Base-by-base conservation (phyloP, 2,797 vertebrate genomes). In the Pyrocephalus nanus region DNA sequence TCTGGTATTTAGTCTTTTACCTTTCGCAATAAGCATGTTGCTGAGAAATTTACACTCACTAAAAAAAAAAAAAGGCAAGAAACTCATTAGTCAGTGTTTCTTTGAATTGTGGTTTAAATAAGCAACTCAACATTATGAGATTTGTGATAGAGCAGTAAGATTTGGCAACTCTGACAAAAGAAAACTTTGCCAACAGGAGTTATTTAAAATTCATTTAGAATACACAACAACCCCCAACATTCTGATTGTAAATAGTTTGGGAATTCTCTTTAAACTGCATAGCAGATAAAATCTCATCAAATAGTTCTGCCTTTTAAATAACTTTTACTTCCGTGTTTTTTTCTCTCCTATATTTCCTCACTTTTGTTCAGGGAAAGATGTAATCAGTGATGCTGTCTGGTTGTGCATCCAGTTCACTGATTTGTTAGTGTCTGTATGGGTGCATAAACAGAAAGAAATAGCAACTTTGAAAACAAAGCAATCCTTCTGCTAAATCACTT, bases 401-500 rank as follows among this genome's bases (percentile, higher is more conserved):
- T 70, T 93, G 58, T 81, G 84, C 75, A 88, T 92, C 88, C 93
- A 96, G 51, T 96, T 96, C 92, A 97, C 72, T 97, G 94, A 94
- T 93, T 91, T 83, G 54, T 91, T 92, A 87, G 18, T 87, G 65
- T 88, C 73, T 71, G 32, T 81, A 12, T 62, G 86, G 48, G 36
- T 82, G 79, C 91, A 86, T 54, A 86, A 96, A 74, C 62, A 96
- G 79, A 95, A 88, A 86, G 88, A 92, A 85, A 92, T 20, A 58
- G 21, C 42, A 36, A 38, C 58, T 86, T 73, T 0, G 9, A 79
- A 97, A 96, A 96, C 60, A 90, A 95, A 91, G 50, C 86, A 85
- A 11, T 57, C 53, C 72, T 58, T 72, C 85, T 1, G 1, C 72
- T 91, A 78, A 82, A 84, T 74, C 3, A 86, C 71, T 60, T 82